phyloP scores from a whole-genome alignment of 2,797 vertebrate species.

The Hyperoplus immaculatus region DNA sequence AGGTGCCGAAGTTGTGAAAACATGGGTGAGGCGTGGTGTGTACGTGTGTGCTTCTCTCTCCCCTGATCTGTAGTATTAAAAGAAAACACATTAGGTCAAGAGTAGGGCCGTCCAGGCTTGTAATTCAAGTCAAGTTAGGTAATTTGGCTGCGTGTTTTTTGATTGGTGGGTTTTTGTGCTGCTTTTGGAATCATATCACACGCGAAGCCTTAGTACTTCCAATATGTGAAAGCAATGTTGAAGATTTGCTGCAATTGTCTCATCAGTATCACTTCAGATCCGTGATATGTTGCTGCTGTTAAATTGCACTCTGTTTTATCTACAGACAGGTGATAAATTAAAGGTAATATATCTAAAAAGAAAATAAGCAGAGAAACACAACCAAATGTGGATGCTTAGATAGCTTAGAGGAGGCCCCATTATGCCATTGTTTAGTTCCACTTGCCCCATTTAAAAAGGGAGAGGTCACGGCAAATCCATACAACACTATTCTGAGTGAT shows the following conservation, averaged over 20 bases:
- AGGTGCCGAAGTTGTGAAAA: constrained; percentile 64
- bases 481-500: not conserved
- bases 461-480: not conserved
- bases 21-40: constrained; percentile 22
- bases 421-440: not conserved
- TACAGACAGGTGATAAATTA: not conserved
- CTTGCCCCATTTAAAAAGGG: no score
- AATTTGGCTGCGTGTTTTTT: not conserved
- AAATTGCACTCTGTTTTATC: not conserved
- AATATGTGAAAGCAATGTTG: not conserved
- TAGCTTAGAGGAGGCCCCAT: not conserved
- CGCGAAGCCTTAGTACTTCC: not conserved
- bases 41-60: constrained; percentile 2
- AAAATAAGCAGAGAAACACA: not conserved
- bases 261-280: not conserved
- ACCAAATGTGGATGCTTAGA: not conserved
- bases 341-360: not conserved
- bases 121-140: constrained; percentile 8
- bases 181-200: constrained; percentile 7
- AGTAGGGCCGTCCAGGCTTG: constrained; percentile 13
- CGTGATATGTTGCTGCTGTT: not conserved
- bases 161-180: not conserved
- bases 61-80: constrained; percentile 9
- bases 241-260: no score
- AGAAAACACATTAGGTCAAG: constrained; percentile 31